Base-by-base conservation (phyloP, 1,140 invertebrate genomes). In the Zaprionus inermis region DNA sequence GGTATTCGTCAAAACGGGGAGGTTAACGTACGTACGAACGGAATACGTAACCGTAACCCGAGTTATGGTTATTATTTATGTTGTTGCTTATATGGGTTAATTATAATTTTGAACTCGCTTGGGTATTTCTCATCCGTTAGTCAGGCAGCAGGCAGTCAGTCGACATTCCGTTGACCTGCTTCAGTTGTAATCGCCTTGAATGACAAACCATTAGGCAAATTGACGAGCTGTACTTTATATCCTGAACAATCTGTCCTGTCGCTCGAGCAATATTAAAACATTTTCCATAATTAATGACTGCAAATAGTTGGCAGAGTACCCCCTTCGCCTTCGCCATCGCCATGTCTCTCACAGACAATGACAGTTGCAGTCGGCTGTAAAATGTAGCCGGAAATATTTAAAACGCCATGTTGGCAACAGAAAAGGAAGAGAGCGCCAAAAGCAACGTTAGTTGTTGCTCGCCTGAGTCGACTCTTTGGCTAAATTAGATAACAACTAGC, bases 351-450 rank as follows among this genome's bases (percentile, higher is more conserved):
- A 34, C 41, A 74, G 80, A 83, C 84, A 88, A 88, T 79, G 79
- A 83, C 83, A 68, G 60, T 60, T 79, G 68, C 57, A 64, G 76
- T 70, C 72, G 54, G 16, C 59, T 64, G 72, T 71, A 51, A 75
- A 75, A 72, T 66, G 82, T 78, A 72, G 84, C 55, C 84, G 84
- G 83, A 88, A 89, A 89, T 89, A 78, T 89, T 88, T 88, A 78
- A 65, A 76, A 63, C 41, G 73, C 49, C 61, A 61, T 56, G 68
- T 66, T 76, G 72, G 34, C 69, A 55, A 56, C 22, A n/a, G 56
- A 67, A 54, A 55, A 56, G 72, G 54, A 46, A 61, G 69, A 71
- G 46, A 78, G 52, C 68, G 63, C 61, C 54, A 67, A 70, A 41
- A 63, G 32, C 54, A 36, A 56, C 16, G 38, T 44, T 34, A 41